These are phyloP conservation scores for Chaenogobius annularis DNA, from an alignment of 2,113 vertebrate species.

Conservation along the genomic window DNA sequence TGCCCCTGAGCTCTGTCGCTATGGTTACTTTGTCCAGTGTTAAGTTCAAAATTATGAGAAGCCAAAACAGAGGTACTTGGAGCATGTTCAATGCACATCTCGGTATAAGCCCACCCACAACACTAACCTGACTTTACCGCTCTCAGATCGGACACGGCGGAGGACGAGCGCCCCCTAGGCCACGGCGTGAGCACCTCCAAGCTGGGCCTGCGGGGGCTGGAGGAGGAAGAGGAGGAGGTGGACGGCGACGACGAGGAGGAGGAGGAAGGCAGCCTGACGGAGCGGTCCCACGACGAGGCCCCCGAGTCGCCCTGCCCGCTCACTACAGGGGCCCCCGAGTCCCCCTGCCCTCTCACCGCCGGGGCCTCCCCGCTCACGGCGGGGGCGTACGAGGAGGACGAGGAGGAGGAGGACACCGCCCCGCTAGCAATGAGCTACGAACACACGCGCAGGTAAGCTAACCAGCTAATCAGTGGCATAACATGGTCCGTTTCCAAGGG, in stretches of 20 bases:
- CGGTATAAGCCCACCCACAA: too few relatives aligned
- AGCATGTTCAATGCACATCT: too few relatives aligned
- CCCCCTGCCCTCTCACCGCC: conserved; percentile 80
- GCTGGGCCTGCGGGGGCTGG: conserved; percentile 75
- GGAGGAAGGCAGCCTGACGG: conserved; percentile 92
- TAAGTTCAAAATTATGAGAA: too few relatives aligned
- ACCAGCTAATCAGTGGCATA: too few relatives aligned
- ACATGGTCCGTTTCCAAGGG: too few relatives aligned
- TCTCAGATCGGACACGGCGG: conserved; percentile 84
- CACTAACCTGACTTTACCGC: conserved; percentile 6
- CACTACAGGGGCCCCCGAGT: conserved; percentile 78
- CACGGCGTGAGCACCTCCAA: conserved; percentile 83
- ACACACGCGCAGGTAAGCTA: conserved; percentile 87
- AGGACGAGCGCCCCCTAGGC: conserved; percentile 80
- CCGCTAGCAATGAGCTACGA: conserved; percentile 91
- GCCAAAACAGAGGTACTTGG: too few relatives aligned
- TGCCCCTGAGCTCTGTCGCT: too few relatives aligned
- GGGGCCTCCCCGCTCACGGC: conserved; percentile 79
- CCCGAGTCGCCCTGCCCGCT: conserved; percentile 83
- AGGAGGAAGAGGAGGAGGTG: conserved; percentile 91
- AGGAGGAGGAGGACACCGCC: conserved; percentile 87
- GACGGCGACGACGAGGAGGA: conserved; percentile 93
- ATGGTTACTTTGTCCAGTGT: too few relatives aligned
- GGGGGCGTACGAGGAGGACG: conserved; percentile 87
- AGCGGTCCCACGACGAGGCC: conserved; percentile 92